phyloP scores from a whole-genome alignment of 92 coral and sea anemone genomes.

The Scolanthus callimorphus region DNA sequence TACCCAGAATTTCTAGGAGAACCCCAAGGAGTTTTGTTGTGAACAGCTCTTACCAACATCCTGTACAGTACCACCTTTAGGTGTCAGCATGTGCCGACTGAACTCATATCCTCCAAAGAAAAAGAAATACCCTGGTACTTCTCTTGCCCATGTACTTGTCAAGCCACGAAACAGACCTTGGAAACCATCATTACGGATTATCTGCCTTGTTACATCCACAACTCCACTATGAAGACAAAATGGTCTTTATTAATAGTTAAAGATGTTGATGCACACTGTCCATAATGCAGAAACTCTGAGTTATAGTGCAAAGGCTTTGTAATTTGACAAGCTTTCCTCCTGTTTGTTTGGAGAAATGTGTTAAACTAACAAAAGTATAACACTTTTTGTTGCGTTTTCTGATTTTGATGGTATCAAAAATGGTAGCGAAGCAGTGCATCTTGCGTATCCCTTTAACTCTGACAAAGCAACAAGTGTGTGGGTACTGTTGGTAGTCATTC shows the following conservation, averaged over 20 bases:
- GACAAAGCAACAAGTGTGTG: too few species aligned
- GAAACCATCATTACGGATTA: conserved; percentile 74
- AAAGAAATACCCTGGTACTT: conserved; percentile 93
- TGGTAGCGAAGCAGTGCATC: too few species aligned
- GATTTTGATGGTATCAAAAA: too few species aligned
- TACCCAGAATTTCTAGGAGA: too few species aligned
- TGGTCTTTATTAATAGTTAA: background rate
- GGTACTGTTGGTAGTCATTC: too few species aligned
- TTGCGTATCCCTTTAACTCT: too few species aligned
- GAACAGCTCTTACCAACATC: conserved; percentile 67
- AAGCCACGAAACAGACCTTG: conserved; percentile 92
- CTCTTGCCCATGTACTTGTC: conserved; percentile 81
- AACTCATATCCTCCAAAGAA: conserved; percentile 98
- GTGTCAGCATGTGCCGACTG: conserved; percentile 80
- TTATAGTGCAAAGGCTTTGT: too few species aligned
- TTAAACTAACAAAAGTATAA: too few species aligned
- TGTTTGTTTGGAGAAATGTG: too few species aligned
- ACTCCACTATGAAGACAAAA: conserved; percentile 64
- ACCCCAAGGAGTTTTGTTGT: too few species aligned
- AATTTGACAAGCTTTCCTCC: too few species aligned
- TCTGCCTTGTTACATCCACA: conserved; percentile 71
- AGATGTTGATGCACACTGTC: background rate
- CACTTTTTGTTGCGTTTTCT: too few species aligned
- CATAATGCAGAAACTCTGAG: conserved; percentile 1
- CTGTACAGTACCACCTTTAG: conserved; percentile 78